phyloP scores from a whole-genome alignment of 2,888 invertebrate species.

The Anodontia alba region DNA sequence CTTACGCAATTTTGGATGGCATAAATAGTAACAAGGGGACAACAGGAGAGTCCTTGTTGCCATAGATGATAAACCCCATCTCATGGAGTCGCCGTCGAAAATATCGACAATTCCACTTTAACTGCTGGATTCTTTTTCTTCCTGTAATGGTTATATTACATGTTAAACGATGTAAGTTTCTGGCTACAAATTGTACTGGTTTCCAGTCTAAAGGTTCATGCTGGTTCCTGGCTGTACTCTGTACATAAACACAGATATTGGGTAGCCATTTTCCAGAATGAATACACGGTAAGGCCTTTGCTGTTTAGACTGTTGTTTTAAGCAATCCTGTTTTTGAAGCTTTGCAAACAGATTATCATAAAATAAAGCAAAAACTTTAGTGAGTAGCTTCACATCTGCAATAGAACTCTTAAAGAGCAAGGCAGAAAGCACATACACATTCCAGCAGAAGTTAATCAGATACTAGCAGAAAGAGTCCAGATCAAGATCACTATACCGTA shows the following conservation, averaged over 20 bases:
- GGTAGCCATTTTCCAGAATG: constrained; percentile 9
- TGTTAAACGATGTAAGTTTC: neutral
- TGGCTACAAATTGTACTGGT: neutral
- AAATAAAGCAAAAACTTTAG: neutral
- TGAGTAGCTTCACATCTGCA: neutral
- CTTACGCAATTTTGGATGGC: constrained; percentile 67
- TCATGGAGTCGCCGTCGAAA: constrained; percentile 92
- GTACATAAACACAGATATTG: neutral
- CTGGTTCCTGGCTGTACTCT: neutral
- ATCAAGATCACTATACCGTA: too few species aligned
- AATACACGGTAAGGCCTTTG: too few species aligned
- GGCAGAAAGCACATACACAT: neutral
- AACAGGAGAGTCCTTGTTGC: constrained; percentile 97
- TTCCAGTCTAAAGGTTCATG: neutral
- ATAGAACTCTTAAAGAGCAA: neutral
- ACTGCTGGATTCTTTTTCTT: constrained; percentile 88
- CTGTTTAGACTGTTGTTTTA: too few species aligned
- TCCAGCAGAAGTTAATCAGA: neutral
- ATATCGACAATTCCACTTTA: constrained; percentile 93
- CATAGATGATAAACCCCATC: constrained; percentile 96
- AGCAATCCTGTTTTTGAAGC: too few species aligned
- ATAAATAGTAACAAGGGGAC: constrained; percentile 97
- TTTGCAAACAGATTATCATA: neutral
- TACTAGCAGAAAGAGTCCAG: neutral
- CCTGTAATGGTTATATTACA: constrained; percentile 79